Base-by-base conservation (phyloP, 2,113 vertebrate species). In the Brachypteracias leptosomus region DNA sequence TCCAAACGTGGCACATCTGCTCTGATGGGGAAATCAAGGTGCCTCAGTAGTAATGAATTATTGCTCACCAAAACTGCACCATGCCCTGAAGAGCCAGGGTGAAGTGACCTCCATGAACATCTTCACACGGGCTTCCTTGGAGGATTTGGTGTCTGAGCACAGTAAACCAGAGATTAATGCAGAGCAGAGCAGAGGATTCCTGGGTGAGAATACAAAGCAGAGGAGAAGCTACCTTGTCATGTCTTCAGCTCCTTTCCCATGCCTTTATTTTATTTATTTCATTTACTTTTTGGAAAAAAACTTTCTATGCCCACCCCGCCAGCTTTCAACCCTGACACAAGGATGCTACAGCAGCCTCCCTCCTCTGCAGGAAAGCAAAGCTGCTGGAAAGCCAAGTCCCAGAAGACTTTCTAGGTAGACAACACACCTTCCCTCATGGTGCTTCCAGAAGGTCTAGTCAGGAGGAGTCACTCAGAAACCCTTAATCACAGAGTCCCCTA, bases 1-100 rank as follows among this genome's bases (percentile, higher is more conserved):
- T 1, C 92, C 81, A 13, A 26, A 47, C 1, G 1, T 3, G 0
- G 40, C 59, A 7, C 3, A 0, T 77, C 31, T 0, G 0, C 58
- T 47, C 33, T 20, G 94, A 13, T 22, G 16, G 75, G 78, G 71
- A 88, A 91, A 94, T 76, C 66, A 72, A 85, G 82, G 81, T 13
- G 25, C 58, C 3, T 0, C 71, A n/a, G 82, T 46, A 70, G 82
- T 29, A 3, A 44, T 92, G 85, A 95, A 88, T 93, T 94, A 93
- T 55, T 76, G 85, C 85, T 94, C 63, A 38, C 67, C 40, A 7
- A 86, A 74, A 84, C 88, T 6, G 33, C 67, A 33, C 2, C 1
- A 4, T 0, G 6, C 63, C 92, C 78, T 2, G 0, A 74, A 47
- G 90, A 14, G 51, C 46, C 21, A 16, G 83, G 85, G 67, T 92